Base-by-base conservation (phyloP, 2,888 invertebrate species). In the Mythimna lalbum region DNA sequence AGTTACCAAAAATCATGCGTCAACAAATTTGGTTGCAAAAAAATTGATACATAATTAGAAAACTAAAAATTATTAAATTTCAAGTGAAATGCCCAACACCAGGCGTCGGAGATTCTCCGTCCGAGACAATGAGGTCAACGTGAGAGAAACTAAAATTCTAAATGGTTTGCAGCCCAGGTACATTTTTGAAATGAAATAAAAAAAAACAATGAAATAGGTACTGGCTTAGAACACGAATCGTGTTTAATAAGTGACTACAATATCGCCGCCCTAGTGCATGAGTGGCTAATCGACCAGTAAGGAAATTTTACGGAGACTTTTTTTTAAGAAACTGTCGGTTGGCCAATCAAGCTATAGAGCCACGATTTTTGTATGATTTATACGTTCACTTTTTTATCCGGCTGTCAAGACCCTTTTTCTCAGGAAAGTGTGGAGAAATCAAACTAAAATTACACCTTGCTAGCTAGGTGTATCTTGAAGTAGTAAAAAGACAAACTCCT, bases 71-170 rank as follows among this genome's bases (percentile, higher is more conserved):
- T 17, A 36, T 27, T 61, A 81, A 89, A 89, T 86, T 88, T 80
- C 72, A 69, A 81, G 90, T 90, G 82, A 87, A 89, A 95, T 95
- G 95, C 95, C 95, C 39, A 93, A 94, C 77, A 87, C 93, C 64
- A 91, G 94, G 83, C 93, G 95, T 65, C 89, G 95, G 67, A 90
- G 91, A 70, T 95, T 95, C 86, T 95, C 94, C 2, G 94, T 94
- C 19, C 91, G 76, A 94, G 81, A 92, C 0, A 23, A 92, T 84
- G 90, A 92, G 31, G 90, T 90, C 17, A 74, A 84, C 39, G 81
- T 80, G 39, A 86, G 89, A 64, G 86, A 88, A 69, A 74, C 84
- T 33, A 92, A 91, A 86, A 76, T 86, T 49, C 91, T 91, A 82
- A 92, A 87, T 79, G 85, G 82, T n/a, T 80, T 85, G n/a, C 89